Conservation (phyloP, 2,113 vertebrate species). For the Microcebus ravelobensis region DNA sequence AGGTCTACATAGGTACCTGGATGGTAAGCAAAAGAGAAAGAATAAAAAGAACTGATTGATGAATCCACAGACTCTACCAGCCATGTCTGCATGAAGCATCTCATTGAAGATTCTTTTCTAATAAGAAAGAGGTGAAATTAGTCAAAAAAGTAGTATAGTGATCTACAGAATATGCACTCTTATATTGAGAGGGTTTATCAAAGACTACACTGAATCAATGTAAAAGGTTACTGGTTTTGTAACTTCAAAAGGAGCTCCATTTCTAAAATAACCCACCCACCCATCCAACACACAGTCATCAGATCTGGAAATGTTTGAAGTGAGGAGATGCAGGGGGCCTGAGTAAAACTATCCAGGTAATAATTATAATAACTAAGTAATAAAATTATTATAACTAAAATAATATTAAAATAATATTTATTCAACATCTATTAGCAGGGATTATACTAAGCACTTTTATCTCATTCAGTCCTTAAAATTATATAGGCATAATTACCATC, state of each 20-base stretch:
- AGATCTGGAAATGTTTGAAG: background rate
- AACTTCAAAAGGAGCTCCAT: background rate
- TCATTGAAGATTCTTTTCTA: background rate
- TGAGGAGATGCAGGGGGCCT: background rate
- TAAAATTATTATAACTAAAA: background rate
- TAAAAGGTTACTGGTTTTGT: background rate
- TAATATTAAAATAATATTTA: background rate
- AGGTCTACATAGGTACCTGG: background rate
- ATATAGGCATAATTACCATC: background rate
- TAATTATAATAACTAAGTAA: background rate
- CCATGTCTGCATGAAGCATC: background rate
- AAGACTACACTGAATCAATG: background rate
- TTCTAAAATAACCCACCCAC: background rate
- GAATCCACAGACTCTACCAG: too few species aligned
- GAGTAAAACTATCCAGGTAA: background rate
- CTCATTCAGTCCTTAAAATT: background rate
- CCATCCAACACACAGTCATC: too few species aligned
- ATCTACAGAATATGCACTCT: background rate
- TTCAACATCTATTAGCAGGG: background rate
- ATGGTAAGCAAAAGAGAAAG: background rate
- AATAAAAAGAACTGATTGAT: background rate
- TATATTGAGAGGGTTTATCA: background rate
- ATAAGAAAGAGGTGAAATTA: background rate
- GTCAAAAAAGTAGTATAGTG: background rate
- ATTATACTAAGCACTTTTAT: background rate